Evolutionary conservation across 2,797 vertebrate genomes (phyloP).

Genomic region (Agapornis canus): DNA sequence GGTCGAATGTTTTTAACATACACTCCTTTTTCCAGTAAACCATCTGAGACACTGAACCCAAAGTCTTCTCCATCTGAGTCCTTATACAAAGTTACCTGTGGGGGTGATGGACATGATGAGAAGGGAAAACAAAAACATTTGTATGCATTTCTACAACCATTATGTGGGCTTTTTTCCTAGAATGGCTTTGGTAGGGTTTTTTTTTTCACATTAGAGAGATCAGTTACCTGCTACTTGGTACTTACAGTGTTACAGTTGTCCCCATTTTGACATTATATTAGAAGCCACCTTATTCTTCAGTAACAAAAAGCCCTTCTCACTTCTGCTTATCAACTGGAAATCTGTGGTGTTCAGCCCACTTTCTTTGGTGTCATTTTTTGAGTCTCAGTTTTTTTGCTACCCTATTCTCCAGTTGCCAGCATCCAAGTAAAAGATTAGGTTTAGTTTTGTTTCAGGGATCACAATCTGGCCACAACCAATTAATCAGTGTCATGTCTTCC

Average conservation of each 20-base stretch:
- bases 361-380: neutral
- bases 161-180: neutral
- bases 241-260: neutral
- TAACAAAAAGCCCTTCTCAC: neutral
- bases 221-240: neutral
- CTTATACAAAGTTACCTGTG: slow-evolving; percentile 87
- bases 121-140: neutral
- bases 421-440: neutral
- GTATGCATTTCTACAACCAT: neutral
- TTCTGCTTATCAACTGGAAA: neutral
- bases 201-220: neutral
- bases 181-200: neutral
- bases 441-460: neutral
- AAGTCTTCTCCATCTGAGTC: slow-evolving; percentile 91
- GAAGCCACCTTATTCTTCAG: neutral
- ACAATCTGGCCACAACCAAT: neutral
- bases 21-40: slow-evolving; percentile 93
- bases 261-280: neutral
- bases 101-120: neutral
- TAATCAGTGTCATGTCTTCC: neutral
- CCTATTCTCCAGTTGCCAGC: neutral
- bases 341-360: neutral
- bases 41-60: slow-evolving; percentile 97
- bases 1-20: slow-evolving; percentile 94
- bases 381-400: neutral